Base-by-base conservation (phyloP, 2,888 invertebrate species). In the Smittia sp. region DNA sequence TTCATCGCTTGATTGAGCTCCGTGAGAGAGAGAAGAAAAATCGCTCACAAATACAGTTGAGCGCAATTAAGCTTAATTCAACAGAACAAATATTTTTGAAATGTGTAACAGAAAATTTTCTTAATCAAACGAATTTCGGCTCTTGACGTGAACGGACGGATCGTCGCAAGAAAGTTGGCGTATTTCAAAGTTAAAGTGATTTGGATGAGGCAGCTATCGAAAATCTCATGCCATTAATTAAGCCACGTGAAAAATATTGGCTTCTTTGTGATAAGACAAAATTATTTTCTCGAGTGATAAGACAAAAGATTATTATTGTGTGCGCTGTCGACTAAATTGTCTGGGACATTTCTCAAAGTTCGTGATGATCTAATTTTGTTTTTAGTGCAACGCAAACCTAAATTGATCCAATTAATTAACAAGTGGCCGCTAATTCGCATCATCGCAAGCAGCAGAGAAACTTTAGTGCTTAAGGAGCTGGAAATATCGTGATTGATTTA, bases 331-430 rank as follows among this genome's bases (percentile, higher is more conserved):
- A 65, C 7, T 27, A 65, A 65, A 27, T 24, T 24, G 20, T 15
- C 7, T 22, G 25, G 13, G 25, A 62, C 9, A 62, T 3, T 20
- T 62, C 6, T 9, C 15, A 20, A 2, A 52, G 15, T 15, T 62
- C 62, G 15, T 22, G 54, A 54, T 69, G 72, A 72, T 62, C 72
- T 72, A 58, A 62, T 72, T 69, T n/a, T n/a, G n/a, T n/a, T n/a
- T n/a, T n/a, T 68, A 13, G 46, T 46, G 58, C 18, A 58, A 11
- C 15, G n/a, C n/a, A 1, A 58, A 58, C 22, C 62, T 20, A 73
- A 73, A 65, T 73, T 73, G 63, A 73, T 65, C 46, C 65, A 73
- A 73, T 73, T 73, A 63, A 73, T 73, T 73, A 73, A 65, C 73
- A n/a, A 58, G 69, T 54, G 24, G 24, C 52, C 39, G 62, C n/a